These are phyloP conservation scores for Spodoptera litura DNA, from an alignment of 1,140 invertebrate genomes.

Conservation along the genomic window DNA sequence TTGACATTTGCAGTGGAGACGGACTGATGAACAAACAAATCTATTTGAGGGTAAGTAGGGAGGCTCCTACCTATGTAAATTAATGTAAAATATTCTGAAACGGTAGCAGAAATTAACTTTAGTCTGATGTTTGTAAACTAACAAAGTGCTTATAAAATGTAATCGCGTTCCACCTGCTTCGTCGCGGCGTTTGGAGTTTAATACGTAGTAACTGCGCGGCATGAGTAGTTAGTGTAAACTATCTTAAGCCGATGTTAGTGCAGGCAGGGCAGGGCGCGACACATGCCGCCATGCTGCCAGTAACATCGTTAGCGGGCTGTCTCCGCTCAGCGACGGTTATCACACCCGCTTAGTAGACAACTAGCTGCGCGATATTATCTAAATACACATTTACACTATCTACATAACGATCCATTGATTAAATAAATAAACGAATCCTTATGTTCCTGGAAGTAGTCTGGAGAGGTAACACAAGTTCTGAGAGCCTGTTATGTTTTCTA, in stretches of 20 bases:
- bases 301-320: background rate
- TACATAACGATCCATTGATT: background rate
- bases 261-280: background rate
- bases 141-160: background rate
- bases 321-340: conserved; percentile 3
- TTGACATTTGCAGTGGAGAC: too few relatives aligned
- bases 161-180: background rate
- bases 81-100: too few relatives aligned
- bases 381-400: background rate
- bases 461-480: too few relatives aligned
- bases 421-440: too few relatives aligned
- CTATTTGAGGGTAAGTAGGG: too few relatives aligned
- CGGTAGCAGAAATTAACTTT: too few relatives aligned
- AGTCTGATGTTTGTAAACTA: background rate
- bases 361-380: background rate
- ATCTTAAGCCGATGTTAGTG: conserved; percentile 23
- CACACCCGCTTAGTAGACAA: background rate
- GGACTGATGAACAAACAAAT: too few relatives aligned
- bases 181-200: conserved; percentile 3
- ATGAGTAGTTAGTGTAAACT: conserved; percentile 19
- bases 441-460: too few relatives aligned
- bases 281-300: background rate
- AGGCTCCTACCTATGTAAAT: too few relatives aligned
- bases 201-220: background rate
- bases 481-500: too few relatives aligned